phyloP scores from a whole-genome alignment of 1,140 invertebrate genomes.

The Medauroidea extradentata region DNA sequence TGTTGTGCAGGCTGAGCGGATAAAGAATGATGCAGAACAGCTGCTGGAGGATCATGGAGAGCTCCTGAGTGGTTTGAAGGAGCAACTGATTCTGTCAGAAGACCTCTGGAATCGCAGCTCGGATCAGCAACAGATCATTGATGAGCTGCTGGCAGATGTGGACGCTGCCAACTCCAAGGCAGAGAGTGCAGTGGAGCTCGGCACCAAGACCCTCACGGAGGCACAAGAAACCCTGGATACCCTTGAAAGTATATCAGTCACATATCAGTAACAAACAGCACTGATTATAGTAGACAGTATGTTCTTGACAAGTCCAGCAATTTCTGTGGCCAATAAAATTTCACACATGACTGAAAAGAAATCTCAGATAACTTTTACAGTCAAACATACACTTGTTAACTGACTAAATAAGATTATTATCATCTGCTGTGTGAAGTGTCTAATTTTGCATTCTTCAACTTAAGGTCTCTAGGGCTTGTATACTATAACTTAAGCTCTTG shows the following conservation, averaged over 20 bases:
- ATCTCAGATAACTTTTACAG: no score
- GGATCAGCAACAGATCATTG: conserved; percentile 56
- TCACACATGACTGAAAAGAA: no score
- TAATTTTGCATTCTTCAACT: no score
- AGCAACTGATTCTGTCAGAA: conserved; percentile 48
- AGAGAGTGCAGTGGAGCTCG: conserved; percentile 72
- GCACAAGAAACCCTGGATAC: conserved; percentile 82
- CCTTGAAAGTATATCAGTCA: conserved; percentile 66
- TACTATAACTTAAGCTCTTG: no score
- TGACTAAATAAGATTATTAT: no score
- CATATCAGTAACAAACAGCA: no score
- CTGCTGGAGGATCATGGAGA: conserved; percentile 55
- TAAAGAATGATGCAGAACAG: conserved; percentile 34
- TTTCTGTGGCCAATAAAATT: no score
- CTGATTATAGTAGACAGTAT: no score
- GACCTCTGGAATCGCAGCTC: conserved; percentile 49
- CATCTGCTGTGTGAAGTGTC: no score
- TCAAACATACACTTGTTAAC: no score
- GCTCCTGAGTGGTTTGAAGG: conserved; percentile 56
- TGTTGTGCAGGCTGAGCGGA: conserved; percentile 23
- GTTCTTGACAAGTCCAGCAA: no score
- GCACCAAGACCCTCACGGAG: conserved; percentile 79
- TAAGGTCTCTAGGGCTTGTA: no score
- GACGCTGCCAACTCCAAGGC: conserved; percentile 68
- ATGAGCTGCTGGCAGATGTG: conserved; percentile 63